A percentile compares a stretch with the other conserved stretches of the same genome.
Evolutionary conservation across 1,140 invertebrate species (phyloP).

Genomic region (Hycleus cichorii): DNA sequence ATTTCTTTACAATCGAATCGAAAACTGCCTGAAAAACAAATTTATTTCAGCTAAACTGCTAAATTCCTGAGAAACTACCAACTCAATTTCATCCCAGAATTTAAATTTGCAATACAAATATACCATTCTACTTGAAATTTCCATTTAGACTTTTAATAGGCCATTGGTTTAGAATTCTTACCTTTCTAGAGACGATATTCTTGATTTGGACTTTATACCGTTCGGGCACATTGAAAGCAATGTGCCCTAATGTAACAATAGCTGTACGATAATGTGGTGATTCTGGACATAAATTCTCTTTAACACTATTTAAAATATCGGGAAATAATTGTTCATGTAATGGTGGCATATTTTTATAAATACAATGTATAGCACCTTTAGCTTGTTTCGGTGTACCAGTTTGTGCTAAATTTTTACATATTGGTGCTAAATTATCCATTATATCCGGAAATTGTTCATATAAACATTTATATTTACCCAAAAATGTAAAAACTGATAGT

Average conservation of each 20-base stretch:
- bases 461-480: slow-evolving; percentile 77
- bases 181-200: slow-evolving; percentile 87
- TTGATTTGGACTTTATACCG: slow-evolving; percentile 85
- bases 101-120: too few relatives aligned
- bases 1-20: too few relatives aligned
- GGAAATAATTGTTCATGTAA: slow-evolving; percentile 75
- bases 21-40: too few relatives aligned
- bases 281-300: slow-evolving; percentile 65
- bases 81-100: too few relatives aligned
- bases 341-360: slow-evolving; percentile 77
- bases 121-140: too few relatives aligned
- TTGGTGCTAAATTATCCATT: slow-evolving; percentile 66
- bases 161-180: slow-evolving; percentile 33
- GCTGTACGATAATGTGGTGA: slow-evolving; percentile 85
- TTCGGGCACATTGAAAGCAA: slow-evolving; percentile 85
- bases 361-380: slow-evolving; percentile 90
- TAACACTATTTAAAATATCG: slow-evolving; percentile 78
- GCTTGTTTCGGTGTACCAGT: slow-evolving; percentile 90
- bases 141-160: too few relatives aligned
- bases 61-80: too few relatives aligned
- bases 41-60: too few relatives aligned
- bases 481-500: slow-evolving; percentile 75
- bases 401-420: slow-evolving; percentile 80
- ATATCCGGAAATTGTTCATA: slow-evolving; percentile 65
- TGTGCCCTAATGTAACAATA: slow-evolving; percentile 89